Conservation (phyloP, 2,888 invertebrate genomes). For the Melolontha melolontha region DNA sequence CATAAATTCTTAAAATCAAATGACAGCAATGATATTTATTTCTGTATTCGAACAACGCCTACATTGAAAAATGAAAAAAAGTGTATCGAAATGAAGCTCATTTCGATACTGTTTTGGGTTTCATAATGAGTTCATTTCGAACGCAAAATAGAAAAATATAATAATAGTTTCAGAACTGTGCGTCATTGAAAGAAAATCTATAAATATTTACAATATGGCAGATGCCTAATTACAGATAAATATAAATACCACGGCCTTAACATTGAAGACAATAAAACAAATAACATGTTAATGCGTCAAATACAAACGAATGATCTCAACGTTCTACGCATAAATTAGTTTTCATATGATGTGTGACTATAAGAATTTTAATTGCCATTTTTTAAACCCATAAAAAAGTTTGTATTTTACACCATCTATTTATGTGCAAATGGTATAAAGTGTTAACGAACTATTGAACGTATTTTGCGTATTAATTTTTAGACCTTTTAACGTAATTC, state of each 20-base stretch:
- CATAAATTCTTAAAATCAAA: no score
- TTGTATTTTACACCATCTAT: slow-evolving; percentile 13
- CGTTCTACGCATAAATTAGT: slow-evolving; percentile 29
- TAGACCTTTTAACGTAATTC: no score
- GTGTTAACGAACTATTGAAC: slow-evolving; percentile 16
- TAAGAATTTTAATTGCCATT: slow-evolving; percentile 37
- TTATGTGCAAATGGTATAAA: slow-evolving; percentile 15
- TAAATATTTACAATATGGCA: slow-evolving; percentile 33
- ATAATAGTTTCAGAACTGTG: background rate
- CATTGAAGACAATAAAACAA: slow-evolving; percentile 34
- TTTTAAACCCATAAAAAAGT: slow-evolving; percentile 21
- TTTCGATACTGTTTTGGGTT: no score
- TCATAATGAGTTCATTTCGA: no score
- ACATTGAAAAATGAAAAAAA: no score
- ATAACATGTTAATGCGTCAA: slow-evolving; percentile 24
- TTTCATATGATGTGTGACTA: slow-evolving; percentile 21
- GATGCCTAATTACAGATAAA: slow-evolving; percentile 28
- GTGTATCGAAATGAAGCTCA: no score
- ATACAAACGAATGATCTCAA: slow-evolving; percentile 37
- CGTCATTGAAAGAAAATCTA: slow-evolving; percentile 25
- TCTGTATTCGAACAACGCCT: no score
- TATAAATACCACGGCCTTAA: slow-evolving; percentile 27
- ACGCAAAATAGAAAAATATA: no score
- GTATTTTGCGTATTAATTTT: background rate
- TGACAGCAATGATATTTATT: no score